Percentiles rank a stretch among this genome's conserved stretches.
phyloP scores from a whole-genome alignment of 35 echinoderm and acorn worm species.

The Stichopus chloronotus region DNA sequence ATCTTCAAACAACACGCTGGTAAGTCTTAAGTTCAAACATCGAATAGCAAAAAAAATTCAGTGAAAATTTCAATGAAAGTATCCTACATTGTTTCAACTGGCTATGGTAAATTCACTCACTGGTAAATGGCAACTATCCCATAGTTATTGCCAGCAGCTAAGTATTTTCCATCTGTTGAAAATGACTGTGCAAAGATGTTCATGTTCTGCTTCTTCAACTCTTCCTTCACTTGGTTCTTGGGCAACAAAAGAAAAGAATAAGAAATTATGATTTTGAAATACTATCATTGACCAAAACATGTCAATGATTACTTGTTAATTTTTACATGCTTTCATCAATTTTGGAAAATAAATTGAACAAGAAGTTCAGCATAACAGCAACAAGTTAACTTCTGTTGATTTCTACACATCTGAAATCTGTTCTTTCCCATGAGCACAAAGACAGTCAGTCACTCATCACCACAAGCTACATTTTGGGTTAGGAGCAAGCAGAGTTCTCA shows the following conservation, averaged over 20 bases:
- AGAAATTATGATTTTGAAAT: neutral
- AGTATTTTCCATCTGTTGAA: slow-evolving; percentile 83
- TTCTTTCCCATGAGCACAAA: too few species aligned
- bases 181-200: slow-evolving; percentile 89
- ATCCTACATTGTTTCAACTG: neutral
- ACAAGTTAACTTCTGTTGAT: too few species aligned
- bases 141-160: slow-evolving; percentile 83
- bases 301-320: too few species aligned
- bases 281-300: too few species aligned
- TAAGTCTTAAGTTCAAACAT: neutral
- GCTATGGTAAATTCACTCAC: neutral
- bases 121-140: slow-evolving; percentile 42
- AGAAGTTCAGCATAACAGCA: too few species aligned
- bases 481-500: too few species aligned
- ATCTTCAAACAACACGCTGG: neutral
- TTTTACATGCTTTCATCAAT: too few species aligned
- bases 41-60: slow-evolving; percentile 56
- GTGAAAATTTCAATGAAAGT: neutral
- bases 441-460: too few species aligned
- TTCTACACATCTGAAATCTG: too few species aligned
- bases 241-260: neutral
- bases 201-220: slow-evolving; percentile 55
- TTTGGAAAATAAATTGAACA: too few species aligned
- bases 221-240: slow-evolving; percentile 1
- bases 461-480: too few species aligned